A percentile compares a stretch with the other conserved stretches of the same genome.
Conservation (phyloP, 2,797 vertebrate genomes). For the Gambusia yucatana region DNA sequence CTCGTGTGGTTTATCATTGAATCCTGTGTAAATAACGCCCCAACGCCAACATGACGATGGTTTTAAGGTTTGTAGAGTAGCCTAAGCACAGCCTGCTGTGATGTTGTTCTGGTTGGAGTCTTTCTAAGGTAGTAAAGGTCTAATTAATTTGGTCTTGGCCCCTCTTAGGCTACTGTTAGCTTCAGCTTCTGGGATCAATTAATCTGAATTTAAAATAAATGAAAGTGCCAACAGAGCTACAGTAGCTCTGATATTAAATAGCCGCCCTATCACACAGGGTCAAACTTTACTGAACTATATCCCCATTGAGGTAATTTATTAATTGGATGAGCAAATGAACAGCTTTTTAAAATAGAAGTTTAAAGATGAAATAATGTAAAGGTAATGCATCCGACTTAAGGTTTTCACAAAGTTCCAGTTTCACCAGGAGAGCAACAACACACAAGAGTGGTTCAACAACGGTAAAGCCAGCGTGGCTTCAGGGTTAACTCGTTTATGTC, state of each 20-base stretch:
- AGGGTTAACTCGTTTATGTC: background rate
- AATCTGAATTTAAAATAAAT: background rate
- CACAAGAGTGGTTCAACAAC: background rate
- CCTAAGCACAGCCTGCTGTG: background rate
- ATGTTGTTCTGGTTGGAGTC: background rate
- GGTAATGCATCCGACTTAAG: background rate
- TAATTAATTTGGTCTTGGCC: background rate
- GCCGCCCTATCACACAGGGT: background rate
- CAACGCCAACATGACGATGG: background rate
- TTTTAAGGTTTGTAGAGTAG: background rate
- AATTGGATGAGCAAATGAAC: background rate
- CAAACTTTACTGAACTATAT: background rate
- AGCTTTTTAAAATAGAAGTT: background rate
- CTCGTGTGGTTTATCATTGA: background rate
- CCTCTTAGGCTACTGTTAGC: background rate
- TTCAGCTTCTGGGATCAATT: background rate
- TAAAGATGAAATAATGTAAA: background rate
- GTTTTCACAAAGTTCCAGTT: background rate
- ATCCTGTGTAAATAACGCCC: background rate
- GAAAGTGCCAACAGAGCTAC: background rate
- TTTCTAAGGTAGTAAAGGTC: background rate
- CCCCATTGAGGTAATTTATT: background rate
- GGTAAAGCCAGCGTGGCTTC: background rate
- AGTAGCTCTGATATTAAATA: background rate
- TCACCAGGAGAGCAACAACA: background rate